Evolutionary conservation across 2,797 vertebrate species (phyloP), one percentile per base, ranked within the genome.

Genomic region (Rhabdophis nuchalis): DNA sequence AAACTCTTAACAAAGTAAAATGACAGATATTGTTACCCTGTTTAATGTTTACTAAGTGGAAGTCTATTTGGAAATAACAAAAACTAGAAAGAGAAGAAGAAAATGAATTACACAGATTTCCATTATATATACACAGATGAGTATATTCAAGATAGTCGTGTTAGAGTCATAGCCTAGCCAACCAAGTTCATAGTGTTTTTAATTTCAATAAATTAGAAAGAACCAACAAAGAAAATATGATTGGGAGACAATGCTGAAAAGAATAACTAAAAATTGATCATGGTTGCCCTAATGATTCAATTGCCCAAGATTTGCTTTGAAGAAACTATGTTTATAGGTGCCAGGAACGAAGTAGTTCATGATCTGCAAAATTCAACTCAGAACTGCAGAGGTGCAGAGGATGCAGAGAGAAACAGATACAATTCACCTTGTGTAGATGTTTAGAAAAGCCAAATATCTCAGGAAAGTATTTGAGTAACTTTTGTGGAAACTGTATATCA

Each of bases 101-200:
- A 97, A 97, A 97, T 96, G 98, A 98, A 98, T 98, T 98, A 98
- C 98, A 98, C 98, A 98, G 98, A 98, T 88, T 27, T 72, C 64
- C 64, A 68, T 68, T 64, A 64, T 64, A 64, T n/a, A 64, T 68
- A 32, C 64, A 32, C 14, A 68, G n/a, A 68, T 32, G 11, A 32
- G 14, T 32, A 57, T 97, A 98, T 97, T 97, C 32, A 97, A 97
- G 97, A 97, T 92, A 97, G 97, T 97, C 97, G 97, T 98, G 97
- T 95, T 97, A 96, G 97, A 97, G 97, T 97, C 97, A 90, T 94
- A 96, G 96, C 97, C 94, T 96, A 95, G 93, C 96, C 98, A 97
- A 96, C 97, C 97, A 97, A 97, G 97, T 97, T 98, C 98, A 97
- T 98, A 97, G 97, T 98, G 10, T 64, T 64, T 97, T 98, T 98